phyloP scores from a whole-genome alignment of 2,113 vertebrate species.

The Psettodes erumei region DNA sequence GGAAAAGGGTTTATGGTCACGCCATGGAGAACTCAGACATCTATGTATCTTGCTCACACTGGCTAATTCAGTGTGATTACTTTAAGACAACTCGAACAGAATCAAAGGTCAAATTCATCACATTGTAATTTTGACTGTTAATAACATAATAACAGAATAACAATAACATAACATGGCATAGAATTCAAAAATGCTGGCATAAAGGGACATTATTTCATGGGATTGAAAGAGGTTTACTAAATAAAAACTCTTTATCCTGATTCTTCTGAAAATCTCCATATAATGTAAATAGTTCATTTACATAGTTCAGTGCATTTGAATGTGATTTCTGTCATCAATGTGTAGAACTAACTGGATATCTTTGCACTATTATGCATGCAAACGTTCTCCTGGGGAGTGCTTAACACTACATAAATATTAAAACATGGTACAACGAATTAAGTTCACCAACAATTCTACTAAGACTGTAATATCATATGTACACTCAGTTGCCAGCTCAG shows the following conservation, averaged over 20 bases:
- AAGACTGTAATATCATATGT: too few relatives aligned
- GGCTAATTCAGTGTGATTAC: constrained; percentile 9
- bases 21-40: not conserved
- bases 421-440: too few relatives aligned
- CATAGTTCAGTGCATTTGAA: not conserved
- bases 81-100: constrained; percentile 7
- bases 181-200: constrained; percentile 18
- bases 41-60: constrained; percentile 3
- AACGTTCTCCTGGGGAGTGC: too few relatives aligned
- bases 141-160: constrained; percentile 10
- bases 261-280: constrained; percentile 14
- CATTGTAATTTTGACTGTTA: constrained; percentile 10
- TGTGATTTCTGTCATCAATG: too few relatives aligned
- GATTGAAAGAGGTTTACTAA: not conserved
- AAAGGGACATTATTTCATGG: not conserved
- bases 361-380: too few relatives aligned
- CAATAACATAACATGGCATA: too few relatives aligned
- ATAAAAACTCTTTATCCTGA: constrained; percentile 16
- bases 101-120: constrained; percentile 31
- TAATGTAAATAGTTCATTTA: constrained; percentile 4
- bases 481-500: too few relatives aligned
- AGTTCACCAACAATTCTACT: too few relatives aligned
- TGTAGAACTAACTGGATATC: too few relatives aligned
- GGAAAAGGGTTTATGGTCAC: not conserved
- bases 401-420: too few relatives aligned